Conservation (phyloP, 2,113 vertebrate species). For the Rhynchopsitta pachyrhyncha region DNA sequence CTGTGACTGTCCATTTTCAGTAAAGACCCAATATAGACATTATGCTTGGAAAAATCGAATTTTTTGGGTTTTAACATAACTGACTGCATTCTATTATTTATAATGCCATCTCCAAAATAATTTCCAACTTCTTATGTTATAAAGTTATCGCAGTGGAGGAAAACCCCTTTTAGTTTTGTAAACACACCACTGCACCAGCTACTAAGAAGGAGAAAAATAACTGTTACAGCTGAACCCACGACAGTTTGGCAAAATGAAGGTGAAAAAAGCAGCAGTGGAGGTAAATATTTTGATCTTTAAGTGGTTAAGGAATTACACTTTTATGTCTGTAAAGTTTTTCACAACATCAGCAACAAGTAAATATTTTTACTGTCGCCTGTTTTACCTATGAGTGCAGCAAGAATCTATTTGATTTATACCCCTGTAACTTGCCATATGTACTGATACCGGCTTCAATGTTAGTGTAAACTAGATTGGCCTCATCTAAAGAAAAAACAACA, state of each 20-base stretch:
- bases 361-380: not conserved
- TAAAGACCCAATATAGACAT: accelerated
- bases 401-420: not conserved
- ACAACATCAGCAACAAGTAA: not conserved
- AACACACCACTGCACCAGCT: not conserved
- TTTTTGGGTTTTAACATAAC: accelerated
- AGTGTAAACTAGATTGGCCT: not conserved
- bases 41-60: not conserved
- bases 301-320: not conserved
- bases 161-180: not conserved
- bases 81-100: not conserved
- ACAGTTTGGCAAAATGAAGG: not conserved
- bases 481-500: not conserved
- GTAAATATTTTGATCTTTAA: not conserved
- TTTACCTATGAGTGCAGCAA: not conserved
- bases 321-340: not conserved
- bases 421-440: not conserved
- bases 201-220: not conserved
- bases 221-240: not conserved
- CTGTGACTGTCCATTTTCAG: accelerated
- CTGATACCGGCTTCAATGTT: not conserved
- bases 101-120: not conserved
- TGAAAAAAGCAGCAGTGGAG: not conserved
- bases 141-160: not conserved
- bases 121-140: accelerated